A percentile compares a stretch with the other conserved stretches of the same genome.
Conservation (phyloP, 2,113 vertebrate species). For the Triplophysa dalaica region DNA sequence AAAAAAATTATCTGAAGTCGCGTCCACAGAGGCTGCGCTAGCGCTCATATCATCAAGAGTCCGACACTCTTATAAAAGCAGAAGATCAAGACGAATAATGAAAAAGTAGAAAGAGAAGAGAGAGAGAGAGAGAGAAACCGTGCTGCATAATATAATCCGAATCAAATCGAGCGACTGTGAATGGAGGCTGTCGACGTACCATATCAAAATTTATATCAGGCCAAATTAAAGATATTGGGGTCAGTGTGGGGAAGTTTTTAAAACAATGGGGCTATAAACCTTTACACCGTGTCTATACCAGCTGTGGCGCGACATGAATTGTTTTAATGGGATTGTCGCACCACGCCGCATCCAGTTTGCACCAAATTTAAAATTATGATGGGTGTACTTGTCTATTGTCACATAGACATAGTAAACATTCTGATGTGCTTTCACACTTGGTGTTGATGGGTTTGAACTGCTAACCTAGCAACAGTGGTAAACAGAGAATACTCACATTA, state of each 20-base stretch:
- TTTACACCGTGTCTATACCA: too few relatives aligned
- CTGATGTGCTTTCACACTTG: too few relatives aligned
- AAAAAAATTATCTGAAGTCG: background rate
- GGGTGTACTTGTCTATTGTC: too few relatives aligned
- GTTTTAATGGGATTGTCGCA: too few relatives aligned
- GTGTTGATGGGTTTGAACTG: too few relatives aligned
- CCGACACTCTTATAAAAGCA: conserved; percentile 10
- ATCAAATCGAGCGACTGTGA: background rate
- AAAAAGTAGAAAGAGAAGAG: conserved; percentile 6
- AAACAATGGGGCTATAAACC: background rate
- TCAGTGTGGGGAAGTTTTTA: background rate
- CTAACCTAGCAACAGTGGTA: too few relatives aligned
- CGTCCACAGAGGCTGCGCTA: background rate
- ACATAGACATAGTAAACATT: too few relatives aligned
- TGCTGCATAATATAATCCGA: background rate
- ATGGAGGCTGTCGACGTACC: background rate
- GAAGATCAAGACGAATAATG: conserved; percentile 26
- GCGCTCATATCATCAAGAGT: conserved; percentile 21
- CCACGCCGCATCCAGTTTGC: too few relatives aligned
- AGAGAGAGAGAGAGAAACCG: background rate
- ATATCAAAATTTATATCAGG: conserved; percentile 2
- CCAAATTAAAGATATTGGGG: background rate
- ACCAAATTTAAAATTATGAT: too few relatives aligned
- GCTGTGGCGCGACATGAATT: too few relatives aligned
- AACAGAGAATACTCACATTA: too few relatives aligned